These are phyloP conservation scores for Enteromius fasciolatus DNA, from an alignment of 2,797 vertebrate genomes.

Conservation along the genomic window DNA sequence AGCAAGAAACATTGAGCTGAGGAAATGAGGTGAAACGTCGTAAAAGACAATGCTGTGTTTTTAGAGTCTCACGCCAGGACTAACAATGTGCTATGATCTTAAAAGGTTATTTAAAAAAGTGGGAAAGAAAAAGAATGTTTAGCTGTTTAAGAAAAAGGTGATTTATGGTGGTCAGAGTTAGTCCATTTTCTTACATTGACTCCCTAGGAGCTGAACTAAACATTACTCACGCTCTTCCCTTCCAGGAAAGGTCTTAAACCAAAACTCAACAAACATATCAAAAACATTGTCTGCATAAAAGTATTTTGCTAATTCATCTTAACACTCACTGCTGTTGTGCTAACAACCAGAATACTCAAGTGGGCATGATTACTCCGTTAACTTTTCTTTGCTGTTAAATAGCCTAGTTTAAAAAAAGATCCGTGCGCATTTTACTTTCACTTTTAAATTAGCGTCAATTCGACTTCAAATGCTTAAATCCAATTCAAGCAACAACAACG, in stretches of 20 bases:
- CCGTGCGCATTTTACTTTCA: too few species aligned
- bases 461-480: too few species aligned
- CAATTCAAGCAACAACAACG: too few species aligned
- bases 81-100: conserved; percentile 56
- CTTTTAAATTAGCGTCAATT: too few species aligned
- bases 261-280: neutral
- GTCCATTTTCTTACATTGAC: conserved; percentile 47
- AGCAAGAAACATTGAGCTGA: conserved; percentile 43
- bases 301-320: neutral
- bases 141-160: conserved; percentile 26
- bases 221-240: conserved; percentile 51
- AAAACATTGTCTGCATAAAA: neutral
- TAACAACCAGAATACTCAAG: neutral
- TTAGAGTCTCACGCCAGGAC: conserved; percentile 47
- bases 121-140: neutral
- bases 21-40: conserved; percentile 55
- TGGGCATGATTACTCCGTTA: neutral
- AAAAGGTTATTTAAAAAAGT: conserved; percentile 39
- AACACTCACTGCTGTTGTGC: neutral
- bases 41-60: conserved; percentile 51
- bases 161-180: conserved; percentile 38
- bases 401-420: too few species aligned
- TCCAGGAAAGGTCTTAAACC: conserved; percentile 2
- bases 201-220: conserved; percentile 57
- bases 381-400: too few species aligned